Base-by-base conservation (phyloP, 2,797 vertebrate genomes). In the Catamblyrhynchus diadema region DNA sequence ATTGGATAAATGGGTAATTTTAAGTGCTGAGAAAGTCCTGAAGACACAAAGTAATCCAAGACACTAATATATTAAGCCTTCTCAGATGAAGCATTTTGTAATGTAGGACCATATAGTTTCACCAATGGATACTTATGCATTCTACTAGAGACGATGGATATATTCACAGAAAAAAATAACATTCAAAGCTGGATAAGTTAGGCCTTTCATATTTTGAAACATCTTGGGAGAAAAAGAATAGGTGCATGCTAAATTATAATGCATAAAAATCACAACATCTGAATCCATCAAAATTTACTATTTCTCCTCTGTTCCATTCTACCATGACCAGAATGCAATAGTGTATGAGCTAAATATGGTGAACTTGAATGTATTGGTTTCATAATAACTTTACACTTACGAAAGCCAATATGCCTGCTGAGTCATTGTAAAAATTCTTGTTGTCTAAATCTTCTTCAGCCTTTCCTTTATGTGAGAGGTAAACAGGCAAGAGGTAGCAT, bases 261-360 rank as follows among this genome's bases (percentile, higher is more conserved):
- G 20, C 14, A 54, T 23, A 47, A 87, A 80, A 80, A 82, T 51
- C 22, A n/a, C 9, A 61, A 20, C 12, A 72, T 60, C 30, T 66
- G 24, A 60, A 53, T 45, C 64, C 44, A 6, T 65, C 4, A 39
- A 72, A 67, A 70, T 67, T 64, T 87, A 5, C 9, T 53, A 2
- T 50, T 90, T 10, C 28, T 62, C 25, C 18, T 54, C 2, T 78
- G 42, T 59, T 71, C 20, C 61, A 47, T 61, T 88, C 20, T 30
- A 18, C 8, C 48, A 14, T 25, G 16, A 54, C 39, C 35, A 78
- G 25, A 86, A 60, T 32, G 2, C 17, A 70, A 67, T 12, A 53
- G 4, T 0, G 0, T 39, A 4, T n/a, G 50, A 87, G 20, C 9
- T 50, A 69, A 82, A 45, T 44, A 53, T 14, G 8, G 9, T 80